Base-by-base conservation (phyloP, 2,113 vertebrate species). In the Probosciger aterrimus region DNA sequence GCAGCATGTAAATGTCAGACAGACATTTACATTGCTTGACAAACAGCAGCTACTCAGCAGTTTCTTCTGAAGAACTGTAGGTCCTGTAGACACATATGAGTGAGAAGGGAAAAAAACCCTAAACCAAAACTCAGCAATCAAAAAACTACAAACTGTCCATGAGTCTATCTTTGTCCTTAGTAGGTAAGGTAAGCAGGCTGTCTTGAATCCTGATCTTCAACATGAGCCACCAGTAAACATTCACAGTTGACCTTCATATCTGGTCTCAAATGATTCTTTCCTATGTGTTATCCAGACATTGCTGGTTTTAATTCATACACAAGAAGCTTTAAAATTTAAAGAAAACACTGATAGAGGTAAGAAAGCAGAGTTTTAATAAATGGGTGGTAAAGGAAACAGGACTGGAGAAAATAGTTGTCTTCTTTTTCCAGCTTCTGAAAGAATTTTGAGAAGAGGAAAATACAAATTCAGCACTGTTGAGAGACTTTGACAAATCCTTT, bases 331-430 rank as follows among this genome's bases (percentile, higher is more conserved):
- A 60, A 35, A 31, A 63, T 28, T 9, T 77, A 46, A 89, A 84
- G 47, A 86, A 78, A 82, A 82, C 88, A 80, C 65, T 4, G 6
- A 16, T 0, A 7, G 28, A 90, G 14, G 5, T 96, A 86, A 95
- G 60, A 94, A 96, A 96, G 62, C 60, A 47, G 28, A 68, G 5
- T 62, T 97, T 97, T 95, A 97, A 91, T 95, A 92, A 94, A 68
- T 30, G n/a, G 16, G 22, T 35, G 20, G 57, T 64, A 76, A 80
- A 10, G 41, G 17, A 92, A 22, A 90, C 39, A 86, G 39, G 24
- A 71, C 15, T 46, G 39, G 53, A 44, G 19, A 63, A 65, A 79
- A 74, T 50, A 44, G 43, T 60, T 0, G 2, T 76, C 31, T 88
- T 83, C 47, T 46, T 73, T 80, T 93, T 85, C 57, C 77, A 91